Evolutionary conservation across 1,140 invertebrate species (phyloP), one percentile per base, ranked within the genome.

Genomic region (Piezodorus guildinii): DNA sequence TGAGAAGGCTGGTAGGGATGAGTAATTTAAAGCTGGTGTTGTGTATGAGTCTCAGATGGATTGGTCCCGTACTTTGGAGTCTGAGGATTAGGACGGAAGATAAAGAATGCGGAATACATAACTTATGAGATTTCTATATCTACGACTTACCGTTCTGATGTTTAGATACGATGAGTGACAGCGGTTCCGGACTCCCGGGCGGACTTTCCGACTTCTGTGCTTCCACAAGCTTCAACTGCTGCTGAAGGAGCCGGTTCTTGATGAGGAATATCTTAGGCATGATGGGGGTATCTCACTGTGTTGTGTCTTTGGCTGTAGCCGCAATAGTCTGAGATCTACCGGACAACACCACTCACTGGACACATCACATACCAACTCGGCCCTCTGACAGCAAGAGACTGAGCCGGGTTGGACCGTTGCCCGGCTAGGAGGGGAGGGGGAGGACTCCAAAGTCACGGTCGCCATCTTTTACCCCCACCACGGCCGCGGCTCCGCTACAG

Each of bases 201-300:
- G 70, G 70, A 15, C 67, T 69, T 5, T 65, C 64, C 39, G 21
- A 68, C 56, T 89, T 88, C 74, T 90, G 87, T 45, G 84, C 82
- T 72, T 90, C 88, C 71, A 87, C 76, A 69, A 91, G 74, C 63
- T 85, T 81, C 71, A 87, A 79, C 76, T 91, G 90, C 81, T 91
- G 89, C 82, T 90, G 86, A 69, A 88, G 87, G 79, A 91, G 78
- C 70, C 89, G 81, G 73, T 91, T 89, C 75, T 91, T 91, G 70
- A 91, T 89, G 67, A 90, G 75, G 75, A 91, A 92, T 74, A 92
- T 91, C 79, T 92, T 91, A 77, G 89, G 89, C 90, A 92, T 92
- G 12, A 39, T 58, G 52, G 9, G 34, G 4, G 12, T 4, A 39
- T 39, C 34, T 39, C 34, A 39, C 34, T 39, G 3, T 39, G 34